Base-by-base conservation (phyloP, 2,113 vertebrate species). In the Lepus europaeus region DNA sequence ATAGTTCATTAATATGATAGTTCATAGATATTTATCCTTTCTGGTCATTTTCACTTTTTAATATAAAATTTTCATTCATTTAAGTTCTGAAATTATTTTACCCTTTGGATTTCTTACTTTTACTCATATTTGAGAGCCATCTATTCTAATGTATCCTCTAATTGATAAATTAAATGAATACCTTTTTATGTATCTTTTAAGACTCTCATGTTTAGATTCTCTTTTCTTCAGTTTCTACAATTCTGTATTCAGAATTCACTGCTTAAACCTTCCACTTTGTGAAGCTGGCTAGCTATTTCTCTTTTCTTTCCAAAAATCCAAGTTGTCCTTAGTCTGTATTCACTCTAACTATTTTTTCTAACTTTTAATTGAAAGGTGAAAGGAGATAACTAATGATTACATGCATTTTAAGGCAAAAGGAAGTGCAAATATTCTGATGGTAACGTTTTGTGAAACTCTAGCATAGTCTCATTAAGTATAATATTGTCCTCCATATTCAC, bases 161-260 rank as follows among this genome's bases (percentile, higher is more conserved):
- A 61, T 27, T 93, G 11, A 80, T 33, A 89, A 56, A 25, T 87
- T 7, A 77, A 96, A 74, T 76, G 39, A 63, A 36, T 56, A 36
- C 0, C 1, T 78, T 84, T 63, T 68, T 59, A 29, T 33, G 9
- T 76, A 5, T 80, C 29, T 70, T 92, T 0, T 53, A 70, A 70
- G 63, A 36, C 9, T 70, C 4, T 89, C 36, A 36, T 23, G 31
- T n/a, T 49, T 45, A 5, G 6, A 90, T 70, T 80, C 23, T 68
- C 0, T 78, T n/a, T 2, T 53, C 11, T 81, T 84, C 33, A 94
- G 4, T 9, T 2, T 80, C 39, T 87, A 49, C 0, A 84, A 87
- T 70, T 78, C 16, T 78, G 1, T 36, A 79, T 33, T 87, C 8
- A 87, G 39, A 89, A 80, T 69, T 2, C 2, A 27, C 79, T 94